Conservation (phyloP, 2,797 vertebrate genomes). For the Mastacembelus armatus region DNA sequence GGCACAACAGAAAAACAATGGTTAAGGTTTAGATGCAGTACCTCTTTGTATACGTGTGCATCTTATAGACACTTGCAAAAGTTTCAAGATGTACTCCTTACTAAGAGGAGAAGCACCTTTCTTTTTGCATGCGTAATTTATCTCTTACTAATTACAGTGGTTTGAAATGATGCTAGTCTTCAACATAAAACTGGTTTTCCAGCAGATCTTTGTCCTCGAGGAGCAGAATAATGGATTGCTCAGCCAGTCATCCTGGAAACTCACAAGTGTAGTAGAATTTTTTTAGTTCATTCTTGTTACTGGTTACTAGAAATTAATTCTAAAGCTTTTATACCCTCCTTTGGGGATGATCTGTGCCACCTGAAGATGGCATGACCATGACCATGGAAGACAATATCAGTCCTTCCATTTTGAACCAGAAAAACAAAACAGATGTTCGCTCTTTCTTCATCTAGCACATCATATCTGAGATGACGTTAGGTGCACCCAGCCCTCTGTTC, state of each 20-base stretch:
- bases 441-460: not conserved
- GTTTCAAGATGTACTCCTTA: too few species aligned
- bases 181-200: not conserved
- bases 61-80: not conserved
- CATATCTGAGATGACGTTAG: not conserved
- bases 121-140: slow-evolving; percentile 1
- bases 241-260: not conserved
- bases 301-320: too few species aligned
- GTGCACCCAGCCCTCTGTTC: too few species aligned
- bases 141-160: slow-evolving; percentile 11
- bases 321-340: not conserved
- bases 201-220: not conserved
- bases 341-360: not conserved
- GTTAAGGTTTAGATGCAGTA: too few species aligned
- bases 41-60: not conserved
- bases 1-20: not conserved
- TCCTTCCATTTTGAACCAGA: not conserved
- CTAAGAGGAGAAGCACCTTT: not conserved
- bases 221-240: not conserved
- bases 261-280: not conserved
- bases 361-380: too few species aligned
- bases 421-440: not conserved
- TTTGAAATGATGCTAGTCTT: slow-evolving; percentile 4
- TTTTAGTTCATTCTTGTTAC: not conserved
- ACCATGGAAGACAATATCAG: too few species aligned